Evolutionary conservation across 2,888 invertebrate genomes (phyloP), one percentile per base, ranked within the genome.

Genomic region (Adelphocoris suturalis): DNA sequence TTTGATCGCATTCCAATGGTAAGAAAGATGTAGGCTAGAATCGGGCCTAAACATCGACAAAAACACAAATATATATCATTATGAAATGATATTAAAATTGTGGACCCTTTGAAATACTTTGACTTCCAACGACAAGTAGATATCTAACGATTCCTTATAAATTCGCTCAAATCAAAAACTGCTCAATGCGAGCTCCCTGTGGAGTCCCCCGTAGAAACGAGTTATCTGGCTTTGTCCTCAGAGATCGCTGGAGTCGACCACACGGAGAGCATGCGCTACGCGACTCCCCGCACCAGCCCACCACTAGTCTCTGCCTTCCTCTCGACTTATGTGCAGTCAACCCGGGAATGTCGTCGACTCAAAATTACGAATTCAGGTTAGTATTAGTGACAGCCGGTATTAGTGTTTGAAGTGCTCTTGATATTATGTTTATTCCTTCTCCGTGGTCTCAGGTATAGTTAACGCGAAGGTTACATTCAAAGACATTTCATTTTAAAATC

Each of bases 341-440:
- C 27, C 27, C 47, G 27, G 52, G 85, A 19, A 85, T 85, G 85
- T 85, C 85, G 85, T 55, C 37, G 13, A 13, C 57, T 85, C 55
- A 19, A 52, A 48, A 85, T 85, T 85, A 85, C 85, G 85, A 55
- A 61, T 85, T 57, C 85, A 85, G 85, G 85, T 85, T 57, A 85
- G 85, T 85, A 19, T 85, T 57, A 61, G 85, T 85, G 12, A 57
- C 85, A 27, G 57, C 57, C 85, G 85, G 85, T 85, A 23, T 68
- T 27, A 27, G 57, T 57, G 85, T 61, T 61, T 61, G 57, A 85
- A 37, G 57, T 85, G 55, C 14, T 12, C 68, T 68, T 23, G 27
- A 68, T 23, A 68, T 5, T 68, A 68, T 68, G 19, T 19, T 46
- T 1, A 0, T 37, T 76, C 76, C 76, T 27, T 16, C 5, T 76